phyloP scores from a whole-genome alignment of 2,113 vertebrate species.

The Ammodytes marinus region DNA sequence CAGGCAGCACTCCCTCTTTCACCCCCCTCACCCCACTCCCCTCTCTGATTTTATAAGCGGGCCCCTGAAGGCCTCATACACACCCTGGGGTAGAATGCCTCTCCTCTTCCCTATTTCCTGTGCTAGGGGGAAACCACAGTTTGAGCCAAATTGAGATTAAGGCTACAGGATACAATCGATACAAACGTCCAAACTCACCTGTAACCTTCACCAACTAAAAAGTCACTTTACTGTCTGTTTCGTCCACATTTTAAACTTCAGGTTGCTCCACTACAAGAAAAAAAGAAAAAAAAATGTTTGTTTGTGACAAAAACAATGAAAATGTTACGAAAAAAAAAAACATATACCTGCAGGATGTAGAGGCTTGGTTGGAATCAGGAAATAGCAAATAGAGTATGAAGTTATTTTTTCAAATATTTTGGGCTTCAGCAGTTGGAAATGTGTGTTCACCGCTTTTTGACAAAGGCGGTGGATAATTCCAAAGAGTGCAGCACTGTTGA shows the following conservation, averaged over 20 bases:
- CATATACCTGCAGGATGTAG: conserved; percentile 20
- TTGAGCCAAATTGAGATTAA: conserved; percentile 86
- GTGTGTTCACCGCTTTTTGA: conserved; percentile 84
- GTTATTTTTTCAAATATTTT: conserved; percentile 65
- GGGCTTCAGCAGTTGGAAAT: conserved; percentile 80
- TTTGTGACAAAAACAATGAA: conserved; percentile 34
- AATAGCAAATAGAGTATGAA: conserved; percentile 36
- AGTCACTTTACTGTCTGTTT: conserved; percentile 56
- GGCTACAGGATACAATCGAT: conserved; percentile 76
- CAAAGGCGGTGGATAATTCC: conserved; percentile 89
- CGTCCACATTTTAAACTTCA: conserved; percentile 46
- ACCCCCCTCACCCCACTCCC: background rate
- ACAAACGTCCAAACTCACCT: conserved; percentile 52
- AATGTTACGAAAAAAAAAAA: background rate
- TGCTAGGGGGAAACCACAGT: conserved; percentile 65
- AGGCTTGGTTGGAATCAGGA: conserved; percentile 51
- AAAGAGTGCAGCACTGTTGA: conserved; percentile 96
- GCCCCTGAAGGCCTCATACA: conserved; percentile 46
- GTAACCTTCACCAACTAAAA: conserved; percentile 60
- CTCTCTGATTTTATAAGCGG: conserved; percentile 50
- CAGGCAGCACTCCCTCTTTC: conserved; percentile 60
- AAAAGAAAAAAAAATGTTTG: conserved; percentile 27
- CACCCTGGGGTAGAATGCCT: conserved; percentile 44
- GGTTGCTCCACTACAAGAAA: conserved; percentile 49
- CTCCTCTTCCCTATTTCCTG: conserved; percentile 38